Base-by-base conservation (phyloP, 2,888 invertebrate species). In the Capitulum mitella region DNA sequence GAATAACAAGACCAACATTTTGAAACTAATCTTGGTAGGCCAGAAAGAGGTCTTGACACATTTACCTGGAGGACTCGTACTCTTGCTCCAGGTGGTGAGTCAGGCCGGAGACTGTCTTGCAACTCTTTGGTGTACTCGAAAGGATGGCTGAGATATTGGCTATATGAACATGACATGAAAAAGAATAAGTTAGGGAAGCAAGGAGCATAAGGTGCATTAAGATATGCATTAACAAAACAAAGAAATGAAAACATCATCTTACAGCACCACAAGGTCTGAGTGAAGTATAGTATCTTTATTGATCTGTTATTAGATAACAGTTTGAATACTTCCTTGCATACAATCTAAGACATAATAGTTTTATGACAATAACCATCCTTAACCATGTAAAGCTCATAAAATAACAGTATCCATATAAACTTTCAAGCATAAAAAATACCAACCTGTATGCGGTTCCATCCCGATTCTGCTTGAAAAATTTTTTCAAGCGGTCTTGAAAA, bases 91-190 rank as follows among this genome's bases (percentile, higher is more conserved):
- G 70, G 37, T 2, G 37, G 40, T 26, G 70, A 37, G 40, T 70
- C 37, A 3, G 70, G 26, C 1, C 40, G 70, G 8, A 70, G 70
- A 34, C 70, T 70, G 26, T 37, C 8, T 12, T 40, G 70, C 26
- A 70, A 1, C 19, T 70, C 70, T 12, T 37, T 6, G 8, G 70
- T 70, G 37, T 70, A 70, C 26, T 40, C 37, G 12, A 70, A 70
- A 8, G 70, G 70, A 26, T 70, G 70, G 10, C 70, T 40, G 37
- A 70, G 40, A 26, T 70, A 70, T 26, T 70, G 70, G n/a, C 70
- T 70, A 40, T 3, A 70, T 10, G 34, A 16, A 16, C 5, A 22
- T 34, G 22, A 14, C 29, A n/a, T 22, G 8, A 22, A 58, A 19
- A 2, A 29, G 22, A 29, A 58, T 10, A 6, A 10, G 29, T 58